Percentiles rank a stretch among this genome's conserved stretches.
phyloP scores from a whole-genome alignment of 2,797 vertebrate species.

The Apogon talboti region DNA sequence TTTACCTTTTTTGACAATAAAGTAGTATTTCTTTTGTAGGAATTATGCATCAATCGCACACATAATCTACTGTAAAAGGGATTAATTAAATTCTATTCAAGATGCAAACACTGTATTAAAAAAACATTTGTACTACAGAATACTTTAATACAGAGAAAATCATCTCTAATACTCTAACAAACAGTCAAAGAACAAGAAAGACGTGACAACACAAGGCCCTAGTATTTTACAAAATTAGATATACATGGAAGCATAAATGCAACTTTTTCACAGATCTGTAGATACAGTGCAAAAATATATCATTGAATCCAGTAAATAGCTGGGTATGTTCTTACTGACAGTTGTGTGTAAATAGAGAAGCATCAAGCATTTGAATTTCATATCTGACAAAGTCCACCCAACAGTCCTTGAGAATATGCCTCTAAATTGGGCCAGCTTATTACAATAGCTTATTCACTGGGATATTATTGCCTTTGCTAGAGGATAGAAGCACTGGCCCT shows the following conservation, averaged over 20 bases:
- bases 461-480: slow-evolving; percentile 62
- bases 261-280: slow-evolving; percentile 76
- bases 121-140: slow-evolving; percentile 47
- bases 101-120: slow-evolving; percentile 48
- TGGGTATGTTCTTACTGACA: slow-evolving; percentile 53
- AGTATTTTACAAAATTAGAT: slow-evolving; percentile 44
- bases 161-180: slow-evolving; percentile 38
- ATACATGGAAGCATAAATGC: slow-evolving; percentile 54
- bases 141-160: slow-evolving; percentile 49
- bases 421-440: slow-evolving; percentile 62
- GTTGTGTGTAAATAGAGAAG: slow-evolving; percentile 60
- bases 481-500: slow-evolving; percentile 43
- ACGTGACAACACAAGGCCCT: slow-evolving; percentile 37
- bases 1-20: neutral
- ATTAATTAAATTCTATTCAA: slow-evolving; percentile 37
- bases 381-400: slow-evolving; percentile 40
- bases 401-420: slow-evolving; percentile 70
- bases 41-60: slow-evolving; percentile 8
- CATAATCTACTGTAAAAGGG: slow-evolving; percentile 14
- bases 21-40: neutral
- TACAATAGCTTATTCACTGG: slow-evolving; percentile 79
- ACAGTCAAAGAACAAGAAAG: slow-evolving; percentile 40
- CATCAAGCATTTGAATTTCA: slow-evolving; percentile 55
- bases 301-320: slow-evolving; percentile 58
- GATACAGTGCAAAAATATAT: slow-evolving; percentile 75